Conservation (phyloP, 2,797 vertebrate species). For the Gymnothorax reevesii region DNA sequence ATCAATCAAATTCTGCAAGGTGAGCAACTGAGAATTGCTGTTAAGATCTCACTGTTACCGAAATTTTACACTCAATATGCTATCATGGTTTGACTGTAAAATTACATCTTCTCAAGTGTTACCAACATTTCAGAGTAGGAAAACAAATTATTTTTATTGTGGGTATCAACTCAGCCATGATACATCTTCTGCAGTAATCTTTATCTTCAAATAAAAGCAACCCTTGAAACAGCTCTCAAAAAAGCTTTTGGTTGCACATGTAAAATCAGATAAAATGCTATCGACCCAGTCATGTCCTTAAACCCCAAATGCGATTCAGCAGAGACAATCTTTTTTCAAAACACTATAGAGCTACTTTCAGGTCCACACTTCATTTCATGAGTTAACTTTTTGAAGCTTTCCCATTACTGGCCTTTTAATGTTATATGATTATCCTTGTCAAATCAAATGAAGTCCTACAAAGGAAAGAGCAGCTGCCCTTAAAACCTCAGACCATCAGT, state of each 20-base stretch:
- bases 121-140: neutral
- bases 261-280: too few relatives aligned
- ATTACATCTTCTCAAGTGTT: neutral
- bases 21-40: constrained; percentile 54
- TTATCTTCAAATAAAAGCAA: neutral
- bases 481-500: neutral
- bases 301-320: too few relatives aligned
- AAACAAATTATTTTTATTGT: neutral
- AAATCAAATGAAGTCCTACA: neutral
- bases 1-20: constrained; percentile 91
- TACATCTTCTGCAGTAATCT: neutral
- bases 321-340: too few relatives aligned
- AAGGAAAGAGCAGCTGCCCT: neutral
- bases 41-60: neutral
- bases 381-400: too few relatives aligned
- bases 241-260: too few relatives aligned
- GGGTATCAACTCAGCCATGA: neutral
- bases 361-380: too few relatives aligned
- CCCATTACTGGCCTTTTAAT: too few relatives aligned
- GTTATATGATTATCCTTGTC: neutral
- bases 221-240: too few relatives aligned
- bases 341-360: too few relatives aligned
- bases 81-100: neutral
- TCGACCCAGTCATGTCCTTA: too few relatives aligned
- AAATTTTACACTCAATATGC: neutral